Evolutionary conservation across 2,113 vertebrate species (phyloP).

Genomic region (Anolis carolinensis): DNA sequence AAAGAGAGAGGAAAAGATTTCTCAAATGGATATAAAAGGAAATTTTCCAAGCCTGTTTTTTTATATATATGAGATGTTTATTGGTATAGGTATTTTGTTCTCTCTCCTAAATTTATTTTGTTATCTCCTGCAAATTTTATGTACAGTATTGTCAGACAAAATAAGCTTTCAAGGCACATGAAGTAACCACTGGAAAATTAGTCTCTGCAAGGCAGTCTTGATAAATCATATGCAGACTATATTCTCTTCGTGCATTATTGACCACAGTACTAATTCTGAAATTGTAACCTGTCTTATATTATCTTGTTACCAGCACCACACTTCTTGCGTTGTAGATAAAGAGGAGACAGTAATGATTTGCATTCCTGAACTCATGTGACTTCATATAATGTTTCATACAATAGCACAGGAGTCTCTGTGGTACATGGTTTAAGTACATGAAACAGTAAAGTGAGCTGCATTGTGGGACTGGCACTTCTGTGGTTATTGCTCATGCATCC

Average conservation of each 20-base stretch:
- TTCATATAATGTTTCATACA: constrained; percentile 17
- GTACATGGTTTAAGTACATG: constrained; percentile 12
- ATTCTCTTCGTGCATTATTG: constrained; percentile 19
- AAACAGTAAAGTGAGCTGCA: neutral
- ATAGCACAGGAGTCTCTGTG: neutral
- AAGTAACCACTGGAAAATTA: neutral
- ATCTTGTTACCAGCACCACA: neutral
- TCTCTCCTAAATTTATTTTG: neutral
- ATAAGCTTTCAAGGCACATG: neutral
- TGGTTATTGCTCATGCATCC: neutral
- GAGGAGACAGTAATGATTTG: neutral
- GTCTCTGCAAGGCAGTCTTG: neutral
- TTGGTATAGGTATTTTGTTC: neutral
- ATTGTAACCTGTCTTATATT: constrained; percentile 2
- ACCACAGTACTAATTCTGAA: constrained; percentile 37
- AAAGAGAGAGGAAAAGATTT: neutral
- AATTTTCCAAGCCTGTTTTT: neutral
- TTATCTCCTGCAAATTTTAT: neutral
- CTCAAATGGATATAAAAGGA: constrained; percentile 5
- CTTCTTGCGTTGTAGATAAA: constrained; percentile 28
- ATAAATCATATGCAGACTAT: constrained; percentile 1
- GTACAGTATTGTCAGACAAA: constrained; percentile 27
- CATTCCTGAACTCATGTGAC: constrained; percentile 10
- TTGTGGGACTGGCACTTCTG: neutral
- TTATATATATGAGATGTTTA: neutral